Evolutionary conservation across 2,113 vertebrate genomes (phyloP).

Genomic region (chimpanzee (Pan troglodytes)): NHGRI_mPanTro3-v2.1_pri NC_072410.2:122455501-122456000

Average conservation of each 20-base stretch:
- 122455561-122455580: neutral
- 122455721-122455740: neutral
- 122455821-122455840: neutral
- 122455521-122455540: neutral
- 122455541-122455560: accelerated
- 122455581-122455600: neutral
- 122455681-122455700: neutral
- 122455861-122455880: neutral
- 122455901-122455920: neutral
- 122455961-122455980: conserved; percentile 21
- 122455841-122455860: neutral
- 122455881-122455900: neutral
- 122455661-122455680: neutral
- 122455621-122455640: neutral
- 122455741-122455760: neutral
- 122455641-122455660: neutral
- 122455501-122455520: neutral
- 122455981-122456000: conserved; percentile 19
- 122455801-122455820: neutral
- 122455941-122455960: conserved; percentile 39
- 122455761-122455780: neutral
- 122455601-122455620: neutral
- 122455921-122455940: neutral
- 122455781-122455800: neutral
- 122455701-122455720: neutral